phyloP scores from a whole-genome alignment of 2,888 invertebrate genomes.

The Heterodera filipjevi region DNA sequence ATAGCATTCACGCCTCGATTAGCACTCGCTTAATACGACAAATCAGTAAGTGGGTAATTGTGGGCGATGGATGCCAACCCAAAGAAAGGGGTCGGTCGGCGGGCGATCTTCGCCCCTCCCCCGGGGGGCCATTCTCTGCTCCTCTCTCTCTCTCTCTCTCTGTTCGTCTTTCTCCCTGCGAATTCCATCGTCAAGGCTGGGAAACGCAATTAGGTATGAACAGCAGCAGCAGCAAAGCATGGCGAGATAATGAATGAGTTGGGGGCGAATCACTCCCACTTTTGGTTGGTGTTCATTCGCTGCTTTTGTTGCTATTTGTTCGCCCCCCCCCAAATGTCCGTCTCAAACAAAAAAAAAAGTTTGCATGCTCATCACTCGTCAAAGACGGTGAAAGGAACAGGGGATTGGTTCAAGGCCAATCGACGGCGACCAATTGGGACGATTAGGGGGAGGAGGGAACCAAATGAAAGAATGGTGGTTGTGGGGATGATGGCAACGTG shows the following conservation, averaged over 20 bases:
- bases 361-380: slow-evolving; percentile 1
- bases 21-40: background rate
- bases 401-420: slow-evolving; percentile 10
- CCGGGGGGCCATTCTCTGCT: background rate
- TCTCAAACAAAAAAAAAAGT: background rate
- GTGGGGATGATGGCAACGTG: too few relatives aligned
- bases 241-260: slow-evolving; percentile 3
- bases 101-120: background rate
- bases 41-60: background rate
- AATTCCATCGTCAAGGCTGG: slow-evolving; percentile 17
- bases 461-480: background rate
- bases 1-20: slow-evolving; percentile 6
- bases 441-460: too few relatives aligned
- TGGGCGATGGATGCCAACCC: background rate
- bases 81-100: background rate
- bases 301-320: slow-evolving; percentile 6
- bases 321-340: background rate
- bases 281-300: background rate
- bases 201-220: slow-evolving; percentile 17
- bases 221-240: background rate
- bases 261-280: background rate
- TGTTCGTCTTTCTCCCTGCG: background rate
- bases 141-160: background rate
- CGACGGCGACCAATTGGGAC: background rate
- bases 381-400: background rate